Percentiles rank a stretch among this genome's conserved stretches.
Evolutionary conservation across 2,888 invertebrate species (phyloP).

Genomic region (Ashinkailepas kermadecensis): DNA sequence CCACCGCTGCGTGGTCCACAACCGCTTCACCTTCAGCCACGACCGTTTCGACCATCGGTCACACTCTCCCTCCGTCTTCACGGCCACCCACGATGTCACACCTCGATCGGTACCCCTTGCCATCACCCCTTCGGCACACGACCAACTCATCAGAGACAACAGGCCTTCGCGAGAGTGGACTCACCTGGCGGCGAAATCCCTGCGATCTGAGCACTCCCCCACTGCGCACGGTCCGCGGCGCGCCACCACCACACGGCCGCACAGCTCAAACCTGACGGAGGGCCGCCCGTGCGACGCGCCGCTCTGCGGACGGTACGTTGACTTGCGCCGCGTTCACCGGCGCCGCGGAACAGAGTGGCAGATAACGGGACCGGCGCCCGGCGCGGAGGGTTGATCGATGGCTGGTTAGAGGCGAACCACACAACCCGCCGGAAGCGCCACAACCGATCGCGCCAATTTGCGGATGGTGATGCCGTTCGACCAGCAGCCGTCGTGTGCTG

Average conservation of each 20-base stretch:
- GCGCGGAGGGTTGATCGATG: conserved; percentile 1
- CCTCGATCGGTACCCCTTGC: too few species aligned
- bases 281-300: not conserved
- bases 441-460: not conserved
- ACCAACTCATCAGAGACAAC: not conserved
- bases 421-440: not conserved
- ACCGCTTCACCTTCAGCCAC: not conserved
- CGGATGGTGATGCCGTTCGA: too few species aligned
- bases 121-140: not conserved
- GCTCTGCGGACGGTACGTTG: not conserved
- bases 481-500: too few species aligned
- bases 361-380: conserved; percentile 17
- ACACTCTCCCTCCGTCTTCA: too few species aligned
- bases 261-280: conserved; percentile 3
- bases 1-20: not conserved
- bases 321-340: conserved; percentile 13
- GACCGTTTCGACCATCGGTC: not conserved
- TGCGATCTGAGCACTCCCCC: not conserved
- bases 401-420: not conserved
- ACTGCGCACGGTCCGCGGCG: not conserved
- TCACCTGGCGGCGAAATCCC: not conserved
- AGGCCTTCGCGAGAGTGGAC: not conserved
- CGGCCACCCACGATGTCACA: too few species aligned
- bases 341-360: conserved; percentile 3
- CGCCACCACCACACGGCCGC: not conserved